Base-by-base conservation (phyloP, 2,888 invertebrate genomes). In the Yponomeuta malinellus region DNA sequence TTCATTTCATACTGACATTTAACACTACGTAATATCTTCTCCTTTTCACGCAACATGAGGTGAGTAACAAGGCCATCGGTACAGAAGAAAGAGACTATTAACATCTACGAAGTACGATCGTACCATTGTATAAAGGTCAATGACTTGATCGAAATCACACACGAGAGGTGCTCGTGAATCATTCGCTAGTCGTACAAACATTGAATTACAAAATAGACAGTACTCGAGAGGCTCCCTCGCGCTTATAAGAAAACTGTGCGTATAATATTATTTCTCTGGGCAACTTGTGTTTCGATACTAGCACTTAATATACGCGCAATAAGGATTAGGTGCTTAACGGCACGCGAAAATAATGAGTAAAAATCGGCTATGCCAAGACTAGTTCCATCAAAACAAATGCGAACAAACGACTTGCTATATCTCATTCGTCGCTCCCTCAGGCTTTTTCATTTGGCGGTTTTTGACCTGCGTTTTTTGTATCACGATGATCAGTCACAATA, bases 121-220 rank as follows among this genome's bases (percentile, higher is more conserved):
- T 29, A 59, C 71, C 71, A 71, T 71, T 66, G 71, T 71, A n/a
- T 33, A 29, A n/a, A 71, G 71, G 65, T 72, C 72, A 68, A 59
- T 52, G 71, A 71, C 67, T n/a, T 48, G 37, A 48, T 68, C 48
- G 68, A 68, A 59, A 68, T 68, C 68, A 43, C 48, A 68, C 23
- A n/a, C 48, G 43, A 15, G 23, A 68, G 12, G n/a, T 48, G 48
- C 37, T 43, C 43, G 48, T 68, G 68, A 68, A 48, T 68, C 68
- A 43, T 67, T 67, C 37, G 67, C 43, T 33, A 12, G 31, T 43
- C 43, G 23, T 23, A 23, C 23, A 23, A 23, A 23, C 23, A 23
- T 23, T 23, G 23, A 23, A 23, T 43, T 43, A 43, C 43, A 43
- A 43, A 43, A 43, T 43, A 43, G 43, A 43, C 37, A 37, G 37